Percentiles rank a stretch among this genome's conserved stretches.
Conservation (phyloP, 2,888 invertebrate species). For the Hyalella azteca region DNA sequence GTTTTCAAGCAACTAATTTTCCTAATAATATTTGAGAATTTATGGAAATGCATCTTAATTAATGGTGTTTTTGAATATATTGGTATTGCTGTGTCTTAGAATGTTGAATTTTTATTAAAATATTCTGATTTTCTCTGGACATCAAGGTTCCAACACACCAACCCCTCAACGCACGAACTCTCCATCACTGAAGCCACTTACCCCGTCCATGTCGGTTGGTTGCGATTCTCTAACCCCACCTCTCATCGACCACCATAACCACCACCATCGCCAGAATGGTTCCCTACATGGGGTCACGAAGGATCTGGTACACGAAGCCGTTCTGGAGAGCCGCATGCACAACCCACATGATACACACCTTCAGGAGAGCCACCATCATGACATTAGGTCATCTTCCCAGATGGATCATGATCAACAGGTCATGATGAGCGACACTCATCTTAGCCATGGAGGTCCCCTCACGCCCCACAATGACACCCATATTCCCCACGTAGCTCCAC, state of each 20-base stretch:
- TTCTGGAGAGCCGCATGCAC: not conserved
- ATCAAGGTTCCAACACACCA: not conserved
- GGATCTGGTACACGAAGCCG: not conserved
- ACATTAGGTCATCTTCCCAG: not conserved
- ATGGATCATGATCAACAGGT: not conserved
- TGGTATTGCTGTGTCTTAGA: too few relatives aligned
- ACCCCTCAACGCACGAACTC: not conserved
- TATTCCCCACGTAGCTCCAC: slow-evolving; percentile 13
- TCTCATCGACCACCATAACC: slow-evolving; percentile 23
- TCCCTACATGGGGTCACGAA: not conserved
- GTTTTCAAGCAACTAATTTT: too few relatives aligned
- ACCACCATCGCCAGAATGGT: slow-evolving; percentile 17
- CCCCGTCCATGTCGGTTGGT: not conserved
- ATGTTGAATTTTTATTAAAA: too few relatives aligned
- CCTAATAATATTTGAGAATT: too few relatives aligned
- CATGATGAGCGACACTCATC: not conserved
- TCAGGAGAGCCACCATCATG: not conserved
- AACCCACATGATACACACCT: slow-evolving; percentile 1
- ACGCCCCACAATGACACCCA: not conserved
- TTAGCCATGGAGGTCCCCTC: not conserved
- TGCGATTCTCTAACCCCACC: slow-evolving; percentile 19
- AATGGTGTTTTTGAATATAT: too few relatives aligned
- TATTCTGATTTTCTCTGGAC: too few relatives aligned
- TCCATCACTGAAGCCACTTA: not conserved
- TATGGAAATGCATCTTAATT: too few relatives aligned